Evolutionary conservation across 2,113 vertebrate genomes (phyloP).

Genomic region (Cryptoleucopteryx plumbea): DNA sequence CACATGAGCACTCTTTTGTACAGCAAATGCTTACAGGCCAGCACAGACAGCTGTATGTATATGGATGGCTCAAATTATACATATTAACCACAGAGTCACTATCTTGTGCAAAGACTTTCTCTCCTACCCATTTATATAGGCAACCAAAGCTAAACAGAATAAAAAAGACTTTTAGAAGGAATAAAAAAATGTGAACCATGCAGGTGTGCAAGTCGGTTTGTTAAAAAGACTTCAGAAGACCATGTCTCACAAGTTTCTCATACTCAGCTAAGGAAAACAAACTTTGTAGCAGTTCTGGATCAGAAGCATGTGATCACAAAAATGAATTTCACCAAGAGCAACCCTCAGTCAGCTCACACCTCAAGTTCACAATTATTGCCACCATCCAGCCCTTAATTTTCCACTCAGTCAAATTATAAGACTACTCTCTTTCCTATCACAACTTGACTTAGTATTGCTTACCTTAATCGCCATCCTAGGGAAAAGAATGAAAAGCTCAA

Average conservation of each 20-base stretch:
- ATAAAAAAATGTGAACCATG: neutral
- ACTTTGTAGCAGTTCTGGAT: neutral
- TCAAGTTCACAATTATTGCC: neutral
- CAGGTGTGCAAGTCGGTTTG: neutral
- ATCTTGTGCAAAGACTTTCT: neutral
- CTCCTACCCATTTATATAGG: neutral
- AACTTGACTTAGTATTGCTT: neutral
- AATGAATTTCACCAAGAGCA: neutral
- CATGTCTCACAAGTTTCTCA: neutral
- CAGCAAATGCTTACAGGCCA: neutral
- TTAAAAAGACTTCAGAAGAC: neutral
- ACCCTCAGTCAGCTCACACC: neutral
- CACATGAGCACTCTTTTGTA: neutral
- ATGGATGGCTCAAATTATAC: neutral
- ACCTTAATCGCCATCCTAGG: neutral
- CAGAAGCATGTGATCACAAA: neutral
- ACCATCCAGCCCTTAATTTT: neutral
- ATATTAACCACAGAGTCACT: neutral
- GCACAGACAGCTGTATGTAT: neutral
- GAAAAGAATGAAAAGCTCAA: neutral
- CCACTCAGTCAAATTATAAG: neutral
- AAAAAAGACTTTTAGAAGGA: neutral
- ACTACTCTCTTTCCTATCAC: neutral
- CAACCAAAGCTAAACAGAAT: neutral
- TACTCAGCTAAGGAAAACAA: neutral